A percentile compares a stretch with the other conserved stretches of the same genome.
Evolutionary conservation across 2,888 invertebrate species (phyloP).

Genomic region (Athalia circularis): DNA sequence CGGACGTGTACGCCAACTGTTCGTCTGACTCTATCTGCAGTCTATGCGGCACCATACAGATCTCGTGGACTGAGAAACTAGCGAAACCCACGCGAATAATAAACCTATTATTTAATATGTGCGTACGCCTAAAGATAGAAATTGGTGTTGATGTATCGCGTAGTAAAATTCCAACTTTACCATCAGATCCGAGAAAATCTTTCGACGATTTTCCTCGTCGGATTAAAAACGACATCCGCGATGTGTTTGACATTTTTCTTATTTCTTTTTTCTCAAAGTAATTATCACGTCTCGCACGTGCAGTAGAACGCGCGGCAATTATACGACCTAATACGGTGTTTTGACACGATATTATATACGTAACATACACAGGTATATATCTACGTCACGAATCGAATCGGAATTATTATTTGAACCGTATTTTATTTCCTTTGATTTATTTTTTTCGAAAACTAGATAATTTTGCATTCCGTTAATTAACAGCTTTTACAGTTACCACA

Average conservation of each 20-base stretch:
- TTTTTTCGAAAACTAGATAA: not conserved
- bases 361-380: not conserved
- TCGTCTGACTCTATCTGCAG: not conserved
- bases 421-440: not conserved
- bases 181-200: too few species aligned
- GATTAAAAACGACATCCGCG: too few species aligned
- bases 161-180: too few species aligned
- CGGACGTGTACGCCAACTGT: slow-evolving; percentile 14
- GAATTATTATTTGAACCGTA: too few species aligned
- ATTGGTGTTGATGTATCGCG: too few species aligned
- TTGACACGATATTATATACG: not conserved
- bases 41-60: not conserved
- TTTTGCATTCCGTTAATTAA: not conserved
- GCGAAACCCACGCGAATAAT: not conserved
- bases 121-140: too few species aligned
- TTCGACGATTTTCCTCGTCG: too few species aligned
- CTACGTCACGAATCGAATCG: not conserved
- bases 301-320: too few species aligned
- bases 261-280: too few species aligned
- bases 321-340: not conserved
- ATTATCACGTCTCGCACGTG: too few species aligned
- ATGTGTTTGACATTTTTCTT: too few species aligned
- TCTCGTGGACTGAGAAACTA: not conserved
- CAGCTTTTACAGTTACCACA: too few species aligned
- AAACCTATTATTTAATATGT: not conserved